Evolutionary conservation across 2,888 invertebrate genomes (phyloP).

Genomic region (Anarsia innoxiella): DNA sequence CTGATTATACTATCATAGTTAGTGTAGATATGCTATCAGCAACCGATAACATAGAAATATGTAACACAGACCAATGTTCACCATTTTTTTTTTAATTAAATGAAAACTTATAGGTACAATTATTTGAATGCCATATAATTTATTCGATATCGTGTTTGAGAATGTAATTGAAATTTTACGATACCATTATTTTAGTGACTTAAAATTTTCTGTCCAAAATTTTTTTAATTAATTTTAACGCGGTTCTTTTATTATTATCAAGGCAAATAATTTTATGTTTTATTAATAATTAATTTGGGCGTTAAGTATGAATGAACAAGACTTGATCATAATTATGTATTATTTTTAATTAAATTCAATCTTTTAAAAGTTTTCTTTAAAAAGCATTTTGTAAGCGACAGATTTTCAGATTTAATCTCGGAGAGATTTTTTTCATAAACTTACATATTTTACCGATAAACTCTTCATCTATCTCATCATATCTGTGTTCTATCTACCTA

Average conservation of each 20-base stretch:
- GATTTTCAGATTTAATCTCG: no score
- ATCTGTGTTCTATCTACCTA: no score
- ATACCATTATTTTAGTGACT: conserved; percentile 35
- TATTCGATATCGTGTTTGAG: no score
- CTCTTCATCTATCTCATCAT: no score
- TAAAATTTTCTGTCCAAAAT: conserved; percentile 46
- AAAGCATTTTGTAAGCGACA: no score
- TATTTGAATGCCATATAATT: conserved; percentile 51
- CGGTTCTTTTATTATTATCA: neutral
- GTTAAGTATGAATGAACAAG: conserved; percentile 7
- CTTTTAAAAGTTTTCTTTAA: no score
- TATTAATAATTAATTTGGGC: conserved; percentile 11
- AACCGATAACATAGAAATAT: conserved; percentile 38
- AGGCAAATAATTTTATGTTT: neutral
- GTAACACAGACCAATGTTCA: no score
- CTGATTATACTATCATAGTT: conserved; percentile 27
- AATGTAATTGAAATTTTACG: no score
- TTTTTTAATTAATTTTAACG: conserved; percentile 19
- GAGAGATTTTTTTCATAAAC: no score
- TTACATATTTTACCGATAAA: no score
- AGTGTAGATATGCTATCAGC: conserved; percentile 42
- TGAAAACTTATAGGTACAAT: conserved; percentile 40
- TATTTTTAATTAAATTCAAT: no score
- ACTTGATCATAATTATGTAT: neutral
- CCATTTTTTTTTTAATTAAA: no score